phyloP scores from a whole-genome alignment of 1,140 invertebrate genomes.

The Heliothis subflexa region DNA sequence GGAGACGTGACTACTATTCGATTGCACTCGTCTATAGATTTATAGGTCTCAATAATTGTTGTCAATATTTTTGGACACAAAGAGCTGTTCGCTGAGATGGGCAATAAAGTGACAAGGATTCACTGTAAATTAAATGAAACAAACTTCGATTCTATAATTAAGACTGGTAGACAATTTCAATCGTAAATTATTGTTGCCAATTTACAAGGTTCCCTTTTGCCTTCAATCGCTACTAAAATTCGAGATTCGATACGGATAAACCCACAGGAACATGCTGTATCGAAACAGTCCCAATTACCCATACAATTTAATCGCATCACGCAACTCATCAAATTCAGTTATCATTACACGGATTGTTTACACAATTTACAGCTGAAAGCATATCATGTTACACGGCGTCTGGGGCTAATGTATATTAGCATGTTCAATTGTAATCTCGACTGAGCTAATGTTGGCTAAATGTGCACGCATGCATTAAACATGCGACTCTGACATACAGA shows the following conservation, averaged over 20 bases:
- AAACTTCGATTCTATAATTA: too few relatives aligned
- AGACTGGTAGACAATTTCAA: too few relatives aligned
- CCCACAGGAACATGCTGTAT: not conserved
- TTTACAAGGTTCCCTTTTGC: too few relatives aligned
- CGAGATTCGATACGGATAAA: not conserved
- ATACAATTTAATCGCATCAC: constrained; percentile 6
- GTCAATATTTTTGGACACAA: too few relatives aligned
- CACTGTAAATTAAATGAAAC: too few relatives aligned
- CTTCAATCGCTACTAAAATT: too few relatives aligned
- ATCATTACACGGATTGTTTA: constrained; percentile 33
- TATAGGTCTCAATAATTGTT: not conserved
- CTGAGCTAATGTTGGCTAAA: constrained; percentile 36
- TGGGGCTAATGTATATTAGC: constrained; percentile 40
- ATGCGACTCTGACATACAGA: constrained; percentile 19
- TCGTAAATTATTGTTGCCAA: too few relatives aligned
- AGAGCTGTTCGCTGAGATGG: not conserved
- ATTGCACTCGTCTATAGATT: constrained; percentile 7
- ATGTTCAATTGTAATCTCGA: constrained; percentile 47
- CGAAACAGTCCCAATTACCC: not conserved
- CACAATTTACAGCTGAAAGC: constrained; percentile 40
- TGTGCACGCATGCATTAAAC: constrained; percentile 43
- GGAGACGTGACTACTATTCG: constrained; percentile 50
- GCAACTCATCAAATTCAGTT: constrained; percentile 29
- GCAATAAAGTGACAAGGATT: not conserved
- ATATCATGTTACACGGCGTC: constrained; percentile 20